Conservation (phyloP, 2,113 vertebrate species). For the Strigops habroptila region DNA sequence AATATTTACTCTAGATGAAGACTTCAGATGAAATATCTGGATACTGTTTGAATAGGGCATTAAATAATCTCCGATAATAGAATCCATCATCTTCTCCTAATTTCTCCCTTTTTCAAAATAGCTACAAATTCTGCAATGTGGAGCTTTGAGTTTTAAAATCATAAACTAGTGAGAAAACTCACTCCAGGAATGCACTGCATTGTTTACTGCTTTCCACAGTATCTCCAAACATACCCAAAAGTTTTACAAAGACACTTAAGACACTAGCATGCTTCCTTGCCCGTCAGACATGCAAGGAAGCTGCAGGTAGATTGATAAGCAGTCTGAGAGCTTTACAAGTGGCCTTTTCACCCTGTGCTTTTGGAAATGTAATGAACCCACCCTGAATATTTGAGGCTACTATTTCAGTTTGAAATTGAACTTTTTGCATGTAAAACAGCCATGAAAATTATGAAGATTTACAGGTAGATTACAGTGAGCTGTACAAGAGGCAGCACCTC, state of each 20-base stretch:
- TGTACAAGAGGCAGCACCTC: neutral
- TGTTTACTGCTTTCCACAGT: neutral
- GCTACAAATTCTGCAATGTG: neutral
- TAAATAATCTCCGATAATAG: neutral
- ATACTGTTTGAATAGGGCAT: neutral
- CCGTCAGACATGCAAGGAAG: neutral
- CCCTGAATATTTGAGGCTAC: neutral
- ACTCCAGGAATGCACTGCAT: neutral
- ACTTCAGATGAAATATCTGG: neutral
- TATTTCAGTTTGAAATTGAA: neutral
- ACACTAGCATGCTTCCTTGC: neutral
- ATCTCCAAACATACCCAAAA: neutral
- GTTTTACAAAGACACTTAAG: neutral
- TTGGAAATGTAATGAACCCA: neutral
- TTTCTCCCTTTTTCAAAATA: neutral
- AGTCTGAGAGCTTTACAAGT: neutral
- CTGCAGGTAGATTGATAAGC: neutral
- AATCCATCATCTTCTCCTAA: neutral
- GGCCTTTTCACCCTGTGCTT: neutral
- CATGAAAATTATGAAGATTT: neutral
- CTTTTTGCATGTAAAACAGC: neutral
- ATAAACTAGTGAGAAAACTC: neutral
- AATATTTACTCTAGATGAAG: slow-evolving; percentile 1
- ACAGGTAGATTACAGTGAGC: neutral
- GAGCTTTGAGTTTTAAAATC: neutral